Evolutionary conservation across 2,797 vertebrate genomes (phyloP).

Genomic region (Pipistrellus nathusii): DNA sequence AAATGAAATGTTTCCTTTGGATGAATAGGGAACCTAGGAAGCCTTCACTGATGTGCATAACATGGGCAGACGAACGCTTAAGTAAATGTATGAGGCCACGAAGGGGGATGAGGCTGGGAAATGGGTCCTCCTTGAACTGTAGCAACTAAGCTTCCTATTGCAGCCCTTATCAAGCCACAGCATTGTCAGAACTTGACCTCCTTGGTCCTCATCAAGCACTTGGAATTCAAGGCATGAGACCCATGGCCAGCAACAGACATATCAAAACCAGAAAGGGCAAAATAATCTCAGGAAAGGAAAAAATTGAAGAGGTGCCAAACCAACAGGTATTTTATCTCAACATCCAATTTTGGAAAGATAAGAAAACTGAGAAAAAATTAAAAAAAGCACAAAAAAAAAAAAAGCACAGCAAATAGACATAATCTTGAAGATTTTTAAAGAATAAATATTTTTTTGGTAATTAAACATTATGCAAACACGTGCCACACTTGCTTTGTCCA

Average conservation of each 20-base stretch:
- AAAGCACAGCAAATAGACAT: conserved; percentile 96
- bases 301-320: conserved; percentile 79
- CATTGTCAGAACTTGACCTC: neutral
- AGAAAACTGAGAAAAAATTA: conserved; percentile 86
- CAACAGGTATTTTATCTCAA: conserved; percentile 83
- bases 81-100: conserved; percentile 20
- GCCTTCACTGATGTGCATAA: conserved; percentile 56
- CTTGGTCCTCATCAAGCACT: conserved; percentile 74
- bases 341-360: conserved; percentile 82
- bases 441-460: conserved; percentile 98
- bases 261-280: conserved; percentile 71
- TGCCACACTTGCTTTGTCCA: conserved; percentile 99
- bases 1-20: conserved; percentile 68
- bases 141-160: conserved; percentile 55
- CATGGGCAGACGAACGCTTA: conserved; percentile 50
- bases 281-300: conserved; percentile 76
- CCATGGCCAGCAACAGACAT: conserved; percentile 78
- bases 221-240: conserved; percentile 57
- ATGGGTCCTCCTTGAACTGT: neutral
- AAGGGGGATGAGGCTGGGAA: neutral
- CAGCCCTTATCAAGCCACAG: conserved; percentile 25
- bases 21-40: conserved; percentile 27
- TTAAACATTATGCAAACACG: conserved; percentile 99
- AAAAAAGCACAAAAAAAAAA: conserved; percentile 80
- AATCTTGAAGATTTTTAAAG: conserved; percentile 96